Base-by-base conservation (phyloP, 2,888 invertebrate species). In the Dorcus hopei region DNA sequence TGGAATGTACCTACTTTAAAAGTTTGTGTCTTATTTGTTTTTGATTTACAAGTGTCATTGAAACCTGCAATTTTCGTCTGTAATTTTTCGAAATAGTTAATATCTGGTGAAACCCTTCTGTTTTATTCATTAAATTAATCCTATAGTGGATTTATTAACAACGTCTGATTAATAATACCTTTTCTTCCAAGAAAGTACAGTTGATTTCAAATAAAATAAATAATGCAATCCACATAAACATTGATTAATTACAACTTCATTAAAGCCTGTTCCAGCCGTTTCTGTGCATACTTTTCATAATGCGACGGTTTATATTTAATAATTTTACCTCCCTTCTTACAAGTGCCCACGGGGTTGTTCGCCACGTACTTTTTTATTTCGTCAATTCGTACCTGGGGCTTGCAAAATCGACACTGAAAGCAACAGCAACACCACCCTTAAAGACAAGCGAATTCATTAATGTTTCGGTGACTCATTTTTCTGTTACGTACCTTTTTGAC, bases 361-460 rank as follows among this genome's bases (percentile, higher is more conserved):
- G 77, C 70, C 49, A 82, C 76, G 70, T 84, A 87, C 61, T 72
- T 77, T 68, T 85, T 86, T 0, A 83, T 81, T 61, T 80, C 77
- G 40, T 80, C 76, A 59, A 87, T 85, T 52, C 79, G 79, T 68
- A 79, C 73, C 11, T 71, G 73, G 0, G 87, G 87, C 62, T 80
- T 81, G 67, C 85, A 87, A 62, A 82, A 78, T 64, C 81, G 81
- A 65, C 85, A 87, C 62, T 78, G 73, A 57, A 74, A 82, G 65
- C 81, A 82, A 59, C 82, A 83, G 57, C 83, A 87, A 64, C 87
- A 87, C 84, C 86, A 85, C 55, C 87, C 86, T 86, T 59, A 53
- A 14, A 50, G 55, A 33, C 39, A 49, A 43, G 26, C 6, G 11
- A 49, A 11, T n/a, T 39, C 19, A 49, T 49, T 51, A 51, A 48